Percentiles rank a stretch among this genome's conserved stretches.
Conservation (phyloP, 2,113 vertebrate genomes). For the Athene noctua region DNA sequence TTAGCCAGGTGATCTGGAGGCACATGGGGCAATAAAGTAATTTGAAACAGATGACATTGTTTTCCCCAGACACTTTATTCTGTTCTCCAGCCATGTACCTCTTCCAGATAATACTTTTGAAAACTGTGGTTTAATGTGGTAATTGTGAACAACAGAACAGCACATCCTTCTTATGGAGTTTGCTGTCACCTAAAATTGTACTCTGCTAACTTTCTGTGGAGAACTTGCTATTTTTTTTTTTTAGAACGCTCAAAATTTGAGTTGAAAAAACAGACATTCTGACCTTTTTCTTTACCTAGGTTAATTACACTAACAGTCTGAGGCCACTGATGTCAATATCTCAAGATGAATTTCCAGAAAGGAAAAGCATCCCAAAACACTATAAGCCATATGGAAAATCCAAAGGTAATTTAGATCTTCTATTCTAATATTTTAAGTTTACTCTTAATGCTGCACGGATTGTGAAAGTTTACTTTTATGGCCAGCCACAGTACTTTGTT, state of each 20-base stretch:
- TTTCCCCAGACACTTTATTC: background rate
- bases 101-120: background rate
- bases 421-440: background rate
- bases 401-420: background rate
- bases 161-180: background rate
- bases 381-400: background rate
- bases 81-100: background rate
- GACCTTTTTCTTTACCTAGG: background rate
- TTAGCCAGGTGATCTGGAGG: background rate
- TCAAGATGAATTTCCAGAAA: conserved; percentile 3
- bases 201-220: background rate
- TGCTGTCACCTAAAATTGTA: background rate
- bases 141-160: background rate
- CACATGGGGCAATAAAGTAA: background rate
- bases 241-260: background rate
- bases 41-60: background rate
- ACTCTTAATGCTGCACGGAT: background rate
- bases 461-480: background rate
- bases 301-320: background rate
- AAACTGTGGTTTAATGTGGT: background rate
- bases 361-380: background rate
- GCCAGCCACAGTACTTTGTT: background rate
- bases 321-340: background rate
- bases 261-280: background rate
- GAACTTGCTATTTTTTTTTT: background rate